phyloP scores from a whole-genome alignment of 2,888 invertebrate genomes.

The Teleiodes luculella region DNA sequence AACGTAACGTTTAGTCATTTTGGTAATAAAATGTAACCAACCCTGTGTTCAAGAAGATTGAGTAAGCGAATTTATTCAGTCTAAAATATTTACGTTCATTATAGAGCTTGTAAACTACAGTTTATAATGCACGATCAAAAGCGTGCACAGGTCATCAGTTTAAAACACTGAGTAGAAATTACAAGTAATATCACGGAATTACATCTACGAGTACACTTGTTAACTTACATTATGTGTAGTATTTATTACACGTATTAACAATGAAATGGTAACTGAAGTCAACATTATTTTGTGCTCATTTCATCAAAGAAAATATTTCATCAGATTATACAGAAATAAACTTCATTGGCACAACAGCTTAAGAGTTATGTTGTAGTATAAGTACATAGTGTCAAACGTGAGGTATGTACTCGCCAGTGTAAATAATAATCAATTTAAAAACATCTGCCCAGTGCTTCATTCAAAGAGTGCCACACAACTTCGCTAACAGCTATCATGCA shows the following conservation, averaged over 20 bases:
- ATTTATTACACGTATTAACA: slow-evolving; percentile 33
- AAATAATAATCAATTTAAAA: not conserved
- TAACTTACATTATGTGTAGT: slow-evolving; percentile 39
- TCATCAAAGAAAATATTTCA: not conserved
- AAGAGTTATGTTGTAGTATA: slow-evolving; percentile 19
- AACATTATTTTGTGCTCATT: slow-evolving; percentile 43
- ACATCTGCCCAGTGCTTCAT: slow-evolving; percentile 33
- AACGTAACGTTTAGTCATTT: slow-evolving; percentile 9
- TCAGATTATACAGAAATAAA: not conserved
- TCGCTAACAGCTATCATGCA: slow-evolving; percentile 32
- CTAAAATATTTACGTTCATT: slow-evolving; percentile 21
- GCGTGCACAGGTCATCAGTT: slow-evolving; percentile 18
- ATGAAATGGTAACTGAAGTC: slow-evolving; percentile 62
- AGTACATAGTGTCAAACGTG: slow-evolving; percentile 3
- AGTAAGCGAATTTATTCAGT: slow-evolving; percentile 23
- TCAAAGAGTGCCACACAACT: slow-evolving; percentile 33
- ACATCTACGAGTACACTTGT: slow-evolving; percentile 45
- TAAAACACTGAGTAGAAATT: slow-evolving; percentile 31
- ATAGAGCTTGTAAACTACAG: slow-evolving; percentile 18
- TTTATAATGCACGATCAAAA: slow-evolving; percentile 20
- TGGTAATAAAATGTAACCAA: slow-evolving; percentile 28
- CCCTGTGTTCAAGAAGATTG: slow-evolving; percentile 31
- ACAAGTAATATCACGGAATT: slow-evolving; percentile 65
- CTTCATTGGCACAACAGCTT: slow-evolving; percentile 26
- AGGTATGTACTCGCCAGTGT: slow-evolving; percentile 16